Percentiles rank a stretch among this genome's conserved stretches.
Evolutionary conservation across 1,140 invertebrate species (phyloP).

Genomic region (Aculops lycopersici): DNA sequence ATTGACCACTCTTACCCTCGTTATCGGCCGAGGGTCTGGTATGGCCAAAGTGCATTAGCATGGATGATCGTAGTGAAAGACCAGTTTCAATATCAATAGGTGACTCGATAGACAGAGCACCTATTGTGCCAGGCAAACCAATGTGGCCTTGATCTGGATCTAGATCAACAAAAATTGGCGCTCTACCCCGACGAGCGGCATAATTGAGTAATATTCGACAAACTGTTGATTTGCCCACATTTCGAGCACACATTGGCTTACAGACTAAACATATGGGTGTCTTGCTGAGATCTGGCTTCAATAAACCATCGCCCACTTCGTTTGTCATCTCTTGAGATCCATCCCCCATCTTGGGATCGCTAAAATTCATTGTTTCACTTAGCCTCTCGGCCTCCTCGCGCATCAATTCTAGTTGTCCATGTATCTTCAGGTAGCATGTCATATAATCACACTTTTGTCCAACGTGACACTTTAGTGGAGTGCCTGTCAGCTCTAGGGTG

Average conservation of each 20-base stretch:
- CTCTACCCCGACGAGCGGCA: conserved; percentile 44
- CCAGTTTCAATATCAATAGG: conserved; percentile 68
- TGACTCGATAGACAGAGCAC: conserved; percentile 50
- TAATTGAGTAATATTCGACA: conserved; percentile 69
- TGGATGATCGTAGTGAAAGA: conserved; percentile 55
- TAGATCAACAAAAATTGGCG: conserved; percentile 62
- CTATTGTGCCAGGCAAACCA: conserved; percentile 57
- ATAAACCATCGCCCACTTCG: no score
- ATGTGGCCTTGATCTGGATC: conserved; percentile 84
- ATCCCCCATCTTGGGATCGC: no score
- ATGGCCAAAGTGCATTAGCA: conserved; percentile 80
- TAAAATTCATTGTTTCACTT: no score
- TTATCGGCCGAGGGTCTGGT: conserved; percentile 35
- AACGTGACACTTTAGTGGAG: conserved; percentile 18
- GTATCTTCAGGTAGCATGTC: conserved; percentile 74
- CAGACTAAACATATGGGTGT: conserved; percentile 29
- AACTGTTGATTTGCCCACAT: conserved; percentile 84
- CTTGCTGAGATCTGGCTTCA: no score
- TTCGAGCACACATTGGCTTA: conserved; percentile 59
- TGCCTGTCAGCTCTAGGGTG: conserved; percentile 20
- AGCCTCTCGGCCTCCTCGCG: conserved; percentile 37
- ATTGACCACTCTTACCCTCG: conserved; percentile 19
- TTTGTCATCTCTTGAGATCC: no score
- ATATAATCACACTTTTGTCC: conserved; percentile 71
- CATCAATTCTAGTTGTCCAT: conserved; percentile 65